A percentile compares a stretch with the other conserved stretches of the same genome.
phyloP scores from a whole-genome alignment of 1,140 invertebrate species.

The Drosophila biarmipes region DNA sequence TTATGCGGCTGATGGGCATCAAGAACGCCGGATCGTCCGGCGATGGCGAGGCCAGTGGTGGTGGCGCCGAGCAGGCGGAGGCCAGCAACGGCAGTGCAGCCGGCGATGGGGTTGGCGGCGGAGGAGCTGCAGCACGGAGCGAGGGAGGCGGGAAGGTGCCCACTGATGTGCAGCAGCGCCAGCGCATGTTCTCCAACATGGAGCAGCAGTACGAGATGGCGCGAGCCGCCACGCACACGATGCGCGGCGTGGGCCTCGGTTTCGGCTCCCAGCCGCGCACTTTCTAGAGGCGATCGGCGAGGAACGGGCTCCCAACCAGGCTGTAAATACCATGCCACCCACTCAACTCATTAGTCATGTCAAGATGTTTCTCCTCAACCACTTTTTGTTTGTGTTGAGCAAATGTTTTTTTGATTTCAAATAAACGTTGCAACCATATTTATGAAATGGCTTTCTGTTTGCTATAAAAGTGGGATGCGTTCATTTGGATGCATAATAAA shows the following conservation, averaged over 20 bases:
- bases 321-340: constrained; percentile 61
- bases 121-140: neutral
- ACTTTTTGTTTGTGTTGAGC: constrained; percentile 57
- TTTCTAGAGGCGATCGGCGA: constrained; percentile 41
- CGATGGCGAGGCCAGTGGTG: constrained; percentile 6
- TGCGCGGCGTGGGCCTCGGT: constrained; percentile 95
- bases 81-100: constrained; percentile 40
- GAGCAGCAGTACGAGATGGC: constrained; percentile 98
- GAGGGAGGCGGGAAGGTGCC: constrained; percentile 31
- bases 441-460: neutral
- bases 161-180: constrained; percentile 91
- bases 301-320: constrained; percentile 13
- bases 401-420: constrained; percentile 35
- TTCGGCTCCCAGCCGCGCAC: constrained; percentile 86
- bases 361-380: constrained; percentile 43
- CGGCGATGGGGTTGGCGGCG: neutral
- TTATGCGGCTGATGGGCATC: constrained; percentile 97
- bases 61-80: constrained; percentile 1
- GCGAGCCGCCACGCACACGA: constrained; percentile 96
- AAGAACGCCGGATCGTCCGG: constrained; percentile 79
- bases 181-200: constrained; percentile 95
- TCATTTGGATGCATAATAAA: no score
- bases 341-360: constrained; percentile 52
- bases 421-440: constrained; percentile 40
- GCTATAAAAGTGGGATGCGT: neutral